A percentile compares a stretch with the other conserved stretches of the same genome.
Conservation (phyloP, 2,797 vertebrate species). For the Sebastes matsubarae region DNA sequence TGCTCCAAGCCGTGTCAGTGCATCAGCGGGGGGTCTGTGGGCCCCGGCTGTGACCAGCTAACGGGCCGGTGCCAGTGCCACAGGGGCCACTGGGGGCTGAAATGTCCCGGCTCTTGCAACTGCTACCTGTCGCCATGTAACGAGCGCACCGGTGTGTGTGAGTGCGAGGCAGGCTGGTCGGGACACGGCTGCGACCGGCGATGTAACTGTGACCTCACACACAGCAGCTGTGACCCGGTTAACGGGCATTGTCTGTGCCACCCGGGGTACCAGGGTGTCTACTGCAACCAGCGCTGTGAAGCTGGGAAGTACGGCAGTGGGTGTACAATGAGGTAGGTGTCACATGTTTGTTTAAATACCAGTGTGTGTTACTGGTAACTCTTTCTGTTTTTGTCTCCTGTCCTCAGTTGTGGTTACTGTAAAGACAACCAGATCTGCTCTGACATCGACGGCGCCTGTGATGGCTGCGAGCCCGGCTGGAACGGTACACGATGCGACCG, state of each 20-base stretch:
- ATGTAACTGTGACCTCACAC: constrained; percentile 84
- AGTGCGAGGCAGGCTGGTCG: constrained; percentile 85
- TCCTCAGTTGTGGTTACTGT: constrained; percentile 86
- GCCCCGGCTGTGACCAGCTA: constrained; percentile 81
- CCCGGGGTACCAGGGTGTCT: constrained; percentile 83
- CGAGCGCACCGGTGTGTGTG: constrained; percentile 85
- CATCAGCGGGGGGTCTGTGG: constrained; percentile 37
- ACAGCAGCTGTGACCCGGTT: constrained; percentile 80
- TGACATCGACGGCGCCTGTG: constrained; percentile 84
- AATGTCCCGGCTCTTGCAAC: constrained; percentile 83
- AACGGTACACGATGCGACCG: constrained; percentile 88
- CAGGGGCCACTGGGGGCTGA: constrained; percentile 87
- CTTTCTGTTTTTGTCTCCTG: not conserved
- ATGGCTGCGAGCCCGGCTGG: constrained; percentile 89
- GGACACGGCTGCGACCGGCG: constrained; percentile 81
- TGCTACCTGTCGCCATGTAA: constrained; percentile 87
- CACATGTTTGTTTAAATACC: not conserved
- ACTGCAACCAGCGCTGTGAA: constrained; percentile 83
- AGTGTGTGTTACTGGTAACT: not conserved
- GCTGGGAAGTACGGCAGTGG: constrained; percentile 83
- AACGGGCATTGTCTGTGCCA: constrained; percentile 87
- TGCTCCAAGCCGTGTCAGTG: constrained; percentile 88
- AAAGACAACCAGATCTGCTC: constrained; percentile 82
- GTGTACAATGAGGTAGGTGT: constrained; percentile 79
- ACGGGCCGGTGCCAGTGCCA: constrained; percentile 87